A percentile compares a stretch with the other conserved stretches of the same genome.
Evolutionary conservation across 2,113 vertebrate genomes (phyloP).

Genomic region (Beaufortia kweichowensis): DNA sequence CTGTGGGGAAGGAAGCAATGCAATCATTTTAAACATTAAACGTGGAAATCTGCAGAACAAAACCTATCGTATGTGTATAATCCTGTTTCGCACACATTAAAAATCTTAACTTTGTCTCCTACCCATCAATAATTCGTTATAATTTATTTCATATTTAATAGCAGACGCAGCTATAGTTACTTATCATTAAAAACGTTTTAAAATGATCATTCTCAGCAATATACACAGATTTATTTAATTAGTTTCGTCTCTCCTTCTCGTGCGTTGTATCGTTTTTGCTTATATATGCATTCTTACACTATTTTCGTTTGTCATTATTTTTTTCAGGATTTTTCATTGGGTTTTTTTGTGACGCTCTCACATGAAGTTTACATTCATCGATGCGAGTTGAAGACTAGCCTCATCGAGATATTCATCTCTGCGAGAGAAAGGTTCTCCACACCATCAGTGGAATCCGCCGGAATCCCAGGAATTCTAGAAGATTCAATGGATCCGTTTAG

Average conservation of each 20-base stretch:
- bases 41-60: conserved; percentile 61
- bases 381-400: conserved; percentile 60
- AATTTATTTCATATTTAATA: conserved; percentile 56
- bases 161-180: conserved; percentile 66
- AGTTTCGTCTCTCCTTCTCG: conserved; percentile 52
- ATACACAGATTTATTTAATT: conserved; percentile 61
- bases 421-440: conserved; percentile 53
- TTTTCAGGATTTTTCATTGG: conserved; percentile 38
- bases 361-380: conserved; percentile 73
- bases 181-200: conserved; percentile 68
- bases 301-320: conserved; percentile 57
- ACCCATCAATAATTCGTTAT: conserved; percentile 53
- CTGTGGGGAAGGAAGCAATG: conserved; percentile 60
- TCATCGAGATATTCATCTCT: conserved; percentile 23
- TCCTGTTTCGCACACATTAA: conserved; percentile 55
- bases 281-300: conserved; percentile 60
- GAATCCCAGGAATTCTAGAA: conserved; percentile 20
- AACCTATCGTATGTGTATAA: conserved; percentile 58
- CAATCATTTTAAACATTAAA: conserved; percentile 58
- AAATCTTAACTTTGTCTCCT: conserved; percentile 49
- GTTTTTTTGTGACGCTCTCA: conserved; percentile 64
- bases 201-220: conserved; percentile 68
- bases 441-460: conserved; percentile 34
- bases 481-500: conserved; percentile 22
- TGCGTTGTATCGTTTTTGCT: conserved; percentile 58